phyloP scores from a whole-genome alignment of 2,888 invertebrate species.

The Napeogenes sylphis region DNA sequence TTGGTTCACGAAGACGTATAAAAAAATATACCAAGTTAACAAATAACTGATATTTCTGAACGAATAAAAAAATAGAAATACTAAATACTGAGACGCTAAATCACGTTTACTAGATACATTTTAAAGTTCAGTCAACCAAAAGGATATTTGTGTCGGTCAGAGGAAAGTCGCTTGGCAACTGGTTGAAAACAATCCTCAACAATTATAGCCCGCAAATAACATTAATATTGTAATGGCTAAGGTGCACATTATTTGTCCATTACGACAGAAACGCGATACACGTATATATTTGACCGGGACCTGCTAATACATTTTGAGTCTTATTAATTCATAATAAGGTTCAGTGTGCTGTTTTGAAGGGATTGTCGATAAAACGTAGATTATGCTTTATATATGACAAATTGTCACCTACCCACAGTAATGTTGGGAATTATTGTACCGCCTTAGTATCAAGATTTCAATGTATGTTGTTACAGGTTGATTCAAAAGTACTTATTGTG shows the following conservation, averaged over 20 bases:
- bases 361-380: conserved; percentile 20
- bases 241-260: conserved; percentile 71
- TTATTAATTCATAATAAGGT: conserved; percentile 2
- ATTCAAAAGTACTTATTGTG: too few relatives aligned
- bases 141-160: conserved; percentile 15
- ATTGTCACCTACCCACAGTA: conserved; percentile 26
- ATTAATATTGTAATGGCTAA: conserved; percentile 67
- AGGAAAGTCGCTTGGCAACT: conserved; percentile 25
- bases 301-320: conserved; percentile 1
- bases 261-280: conserved; percentile 41
- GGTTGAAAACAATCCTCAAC: conserved; percentile 36
- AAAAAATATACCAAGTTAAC: neutral
- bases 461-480: neutral
- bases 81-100: too few relatives aligned
- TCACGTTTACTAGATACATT: too few relatives aligned
- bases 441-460: neutral
- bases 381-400: conserved; percentile 27
- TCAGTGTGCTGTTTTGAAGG: too few relatives aligned
- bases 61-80: conserved; percentile 3
- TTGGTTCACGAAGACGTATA: too few relatives aligned
- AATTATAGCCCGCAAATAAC: conserved; percentile 67
- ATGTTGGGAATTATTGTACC: conserved; percentile 9
- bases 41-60: neutral
- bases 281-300: conserved; percentile 8
- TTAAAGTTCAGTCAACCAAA: neutral